Percentiles rank a stretch among this genome's conserved stretches.
These are phyloP conservation scores for Temnothorax longispinosus DNA, from an alignment of 1,140 invertebrate genomes.

Conservation along the genomic window DNA sequence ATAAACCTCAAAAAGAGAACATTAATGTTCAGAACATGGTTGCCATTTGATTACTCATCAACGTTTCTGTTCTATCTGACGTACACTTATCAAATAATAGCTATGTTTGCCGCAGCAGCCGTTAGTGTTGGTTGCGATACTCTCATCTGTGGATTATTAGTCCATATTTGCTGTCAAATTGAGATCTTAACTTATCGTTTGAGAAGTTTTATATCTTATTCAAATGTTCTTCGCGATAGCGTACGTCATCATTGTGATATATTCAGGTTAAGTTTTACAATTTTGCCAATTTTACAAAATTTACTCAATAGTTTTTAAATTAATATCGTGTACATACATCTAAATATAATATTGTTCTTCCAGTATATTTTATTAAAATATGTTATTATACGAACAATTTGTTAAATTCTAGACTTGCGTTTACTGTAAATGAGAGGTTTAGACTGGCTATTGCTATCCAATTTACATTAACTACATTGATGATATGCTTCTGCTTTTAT, in stretches of 20 bases:
- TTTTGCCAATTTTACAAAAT: neutral
- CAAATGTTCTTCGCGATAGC: neutral
- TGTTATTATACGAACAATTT: neutral
- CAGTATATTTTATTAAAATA: neutral
- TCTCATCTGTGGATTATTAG: slow-evolving; percentile 63
- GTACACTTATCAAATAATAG: slow-evolving; percentile 66
- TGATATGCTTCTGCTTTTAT: slow-evolving; percentile 58
- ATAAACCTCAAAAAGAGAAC: slow-evolving; percentile 31
- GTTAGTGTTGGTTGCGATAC: slow-evolving; percentile 46
- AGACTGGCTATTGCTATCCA: slow-evolving; percentile 49
- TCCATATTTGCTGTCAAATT: slow-evolving; percentile 62
- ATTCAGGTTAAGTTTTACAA: slow-evolving; percentile 15
- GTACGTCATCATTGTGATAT: slow-evolving; percentile 24
- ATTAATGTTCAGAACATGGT: slow-evolving; percentile 69
- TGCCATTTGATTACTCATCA: slow-evolving; percentile 66
- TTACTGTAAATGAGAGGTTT: slow-evolving; percentile 53
- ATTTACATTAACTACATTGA: slow-evolving; percentile 42
- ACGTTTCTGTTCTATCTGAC: slow-evolving; percentile 56
- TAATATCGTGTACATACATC: neutral
- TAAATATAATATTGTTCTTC: neutral
- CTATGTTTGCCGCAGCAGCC: slow-evolving; percentile 12
- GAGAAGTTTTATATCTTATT: neutral
- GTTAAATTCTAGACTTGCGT: slow-evolving; percentile 33
- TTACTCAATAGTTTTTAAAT: neutral
- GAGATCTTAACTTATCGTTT: slow-evolving; percentile 63